Percentiles rank a stretch among this genome's conserved stretches.
These are phyloP conservation scores for Kuschelorhynchus macadamiae DNA, from an alignment of 2,888 invertebrate species.

Conservation along the genomic window DNA sequence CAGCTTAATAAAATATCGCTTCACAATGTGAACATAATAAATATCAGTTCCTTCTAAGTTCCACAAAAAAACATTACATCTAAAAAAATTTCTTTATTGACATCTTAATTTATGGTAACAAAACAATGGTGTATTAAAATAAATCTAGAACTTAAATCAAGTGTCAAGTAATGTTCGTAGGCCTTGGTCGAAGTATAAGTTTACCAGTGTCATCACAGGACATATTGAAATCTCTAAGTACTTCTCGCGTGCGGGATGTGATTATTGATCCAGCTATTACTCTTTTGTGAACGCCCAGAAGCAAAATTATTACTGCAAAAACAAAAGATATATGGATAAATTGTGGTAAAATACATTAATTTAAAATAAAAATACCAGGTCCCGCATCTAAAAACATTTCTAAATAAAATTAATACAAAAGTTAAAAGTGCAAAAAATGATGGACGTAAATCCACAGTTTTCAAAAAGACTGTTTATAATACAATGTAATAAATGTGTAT, in stretches of 20 bases:
- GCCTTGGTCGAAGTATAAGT: slow-evolving; percentile 92
- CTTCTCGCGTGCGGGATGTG: slow-evolving; percentile 90
- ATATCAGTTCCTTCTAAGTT: too few species aligned
- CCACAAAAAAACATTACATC: background rate
- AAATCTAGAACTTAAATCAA: slow-evolving; percentile 26
- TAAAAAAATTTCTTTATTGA: slow-evolving; percentile 22
- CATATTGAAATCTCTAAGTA: slow-evolving; percentile 97
- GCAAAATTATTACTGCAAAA: slow-evolving; percentile 83
- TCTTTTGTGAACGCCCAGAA: slow-evolving; percentile 94
- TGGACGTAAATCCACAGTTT: too few species aligned
- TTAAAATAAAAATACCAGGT: too few species aligned
- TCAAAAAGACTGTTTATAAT: too few species aligned
- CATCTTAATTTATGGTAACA: slow-evolving; percentile 29
- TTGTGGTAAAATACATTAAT: too few species aligned
- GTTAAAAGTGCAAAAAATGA: too few species aligned
- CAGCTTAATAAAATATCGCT: too few species aligned
- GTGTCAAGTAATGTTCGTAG: slow-evolving; percentile 70
- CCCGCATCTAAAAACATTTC: too few species aligned
- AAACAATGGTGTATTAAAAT: slow-evolving; percentile 15
- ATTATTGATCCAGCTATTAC: slow-evolving; percentile 98
- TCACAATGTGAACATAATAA: too few species aligned
- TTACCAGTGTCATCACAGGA: slow-evolving; percentile 98
- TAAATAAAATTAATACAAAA: too few species aligned
- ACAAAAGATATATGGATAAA: too few species aligned
- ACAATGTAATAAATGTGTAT: too few species aligned